These are phyloP conservation scores for Rallus limicola DNA, from an alignment of 2,113 vertebrate species.

Conservation along the genomic window DNA sequence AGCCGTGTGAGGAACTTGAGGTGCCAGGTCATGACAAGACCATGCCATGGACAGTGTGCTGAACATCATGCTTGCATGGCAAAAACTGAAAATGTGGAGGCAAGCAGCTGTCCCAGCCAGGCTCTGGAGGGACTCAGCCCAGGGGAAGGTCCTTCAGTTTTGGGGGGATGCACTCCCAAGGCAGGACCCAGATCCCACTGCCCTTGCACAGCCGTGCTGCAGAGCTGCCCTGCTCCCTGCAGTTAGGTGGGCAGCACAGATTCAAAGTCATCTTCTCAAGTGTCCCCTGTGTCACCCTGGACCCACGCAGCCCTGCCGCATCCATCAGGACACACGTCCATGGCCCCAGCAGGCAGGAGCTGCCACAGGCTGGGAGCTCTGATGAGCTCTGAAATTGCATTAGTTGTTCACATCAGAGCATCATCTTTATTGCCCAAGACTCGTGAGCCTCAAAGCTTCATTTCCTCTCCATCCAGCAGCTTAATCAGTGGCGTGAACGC, in stretches of 20 bases:
- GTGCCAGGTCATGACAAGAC: no score
- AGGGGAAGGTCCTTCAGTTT: accelerated
- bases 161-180: not conserved
- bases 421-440: not conserved
- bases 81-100: not conserved
- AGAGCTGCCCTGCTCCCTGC: accelerated
- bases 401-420: not conserved
- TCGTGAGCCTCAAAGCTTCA: not conserved
- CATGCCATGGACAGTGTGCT: not conserved
- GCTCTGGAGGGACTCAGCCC: not conserved
- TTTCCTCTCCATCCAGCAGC: not conserved
- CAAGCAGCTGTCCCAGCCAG: not conserved
- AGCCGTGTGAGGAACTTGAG: not conserved
- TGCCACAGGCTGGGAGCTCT: not conserved
- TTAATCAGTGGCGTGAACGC: not conserved
- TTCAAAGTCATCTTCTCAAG: not conserved
- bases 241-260: accelerated
- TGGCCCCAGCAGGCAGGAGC: not conserved
- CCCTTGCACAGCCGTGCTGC: not conserved
- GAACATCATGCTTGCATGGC: not conserved
- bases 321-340: not conserved
- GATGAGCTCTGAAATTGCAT: not conserved
- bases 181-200: not conserved
- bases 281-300: not conserved
- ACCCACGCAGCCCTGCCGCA: not conserved